Percentiles rank a stretch among this genome's conserved stretches.
These are phyloP conservation scores for Aquatica leii DNA, from an alignment of 2,888 invertebrate genomes.

Conservation along the genomic window DNA sequence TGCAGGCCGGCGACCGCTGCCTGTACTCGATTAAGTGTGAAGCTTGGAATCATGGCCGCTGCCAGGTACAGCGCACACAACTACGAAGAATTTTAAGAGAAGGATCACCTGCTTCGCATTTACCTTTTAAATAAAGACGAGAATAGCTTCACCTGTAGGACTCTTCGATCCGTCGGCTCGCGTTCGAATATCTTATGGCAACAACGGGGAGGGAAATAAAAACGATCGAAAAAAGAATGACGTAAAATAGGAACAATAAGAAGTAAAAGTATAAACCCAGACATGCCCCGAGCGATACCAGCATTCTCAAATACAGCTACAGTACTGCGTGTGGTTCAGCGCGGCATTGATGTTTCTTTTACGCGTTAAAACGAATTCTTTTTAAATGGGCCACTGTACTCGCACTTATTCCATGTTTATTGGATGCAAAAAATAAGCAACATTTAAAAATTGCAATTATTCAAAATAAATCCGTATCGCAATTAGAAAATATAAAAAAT, in stretches of 20 bases:
- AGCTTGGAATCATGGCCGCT: constrained; percentile 57
- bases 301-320: constrained; percentile 51
- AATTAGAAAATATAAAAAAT: too few relatives aligned
- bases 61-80: constrained; percentile 43
- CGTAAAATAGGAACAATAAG: constrained; percentile 57
- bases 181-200: constrained; percentile 46
- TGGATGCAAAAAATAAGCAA: constrained; percentile 18
- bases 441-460: neutral
- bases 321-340: constrained; percentile 38
- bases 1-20: constrained; percentile 45
- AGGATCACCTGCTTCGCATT: constrained; percentile 25
- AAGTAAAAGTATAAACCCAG: constrained; percentile 57
- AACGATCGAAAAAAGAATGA: constrained; percentile 55
- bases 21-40: constrained; percentile 51
- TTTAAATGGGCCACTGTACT: constrained; percentile 33
- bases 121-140: constrained; percentile 29
- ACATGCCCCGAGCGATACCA: constrained; percentile 54
- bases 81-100: constrained; percentile 39
- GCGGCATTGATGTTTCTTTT: constrained; percentile 20
- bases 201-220: constrained; percentile 53
- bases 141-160: constrained; percentile 52
- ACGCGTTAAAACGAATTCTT: constrained; percentile 14
- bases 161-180: constrained; percentile 46
- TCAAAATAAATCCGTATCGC: neutral
- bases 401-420: constrained; percentile 32